phyloP scores from a whole-genome alignment of 2,888 invertebrate species.

The Brenthis daphne region DNA sequence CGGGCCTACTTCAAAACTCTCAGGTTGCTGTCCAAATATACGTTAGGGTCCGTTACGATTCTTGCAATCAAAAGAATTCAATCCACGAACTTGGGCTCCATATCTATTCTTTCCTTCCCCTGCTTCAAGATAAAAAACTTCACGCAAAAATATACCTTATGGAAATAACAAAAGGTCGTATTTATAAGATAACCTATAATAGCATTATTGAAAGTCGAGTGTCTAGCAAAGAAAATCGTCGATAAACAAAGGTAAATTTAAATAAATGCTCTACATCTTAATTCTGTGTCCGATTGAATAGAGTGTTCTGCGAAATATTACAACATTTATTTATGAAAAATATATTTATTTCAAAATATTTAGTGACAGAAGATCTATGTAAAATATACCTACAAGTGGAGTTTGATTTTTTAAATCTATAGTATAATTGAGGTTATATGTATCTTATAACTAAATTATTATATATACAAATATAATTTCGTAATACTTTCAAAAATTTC shows the following conservation, averaged over 20 bases:
- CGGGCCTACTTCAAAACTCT: slow-evolving; percentile 76
- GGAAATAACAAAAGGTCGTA: slow-evolving; percentile 16
- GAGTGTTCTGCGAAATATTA: slow-evolving; percentile 44
- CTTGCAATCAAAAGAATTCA: slow-evolving; percentile 74
- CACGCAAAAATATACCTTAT: slow-evolving; percentile 45
- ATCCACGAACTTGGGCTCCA: slow-evolving; percentile 71
- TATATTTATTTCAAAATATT: too few relatives aligned
- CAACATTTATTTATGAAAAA: not conserved
- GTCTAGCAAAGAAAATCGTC: slow-evolving; percentile 74
- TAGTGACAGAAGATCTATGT: too few relatives aligned
- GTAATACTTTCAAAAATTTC: slow-evolving; percentile 2
- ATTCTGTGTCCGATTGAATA: slow-evolving; percentile 51
- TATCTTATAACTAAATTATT: not conserved
- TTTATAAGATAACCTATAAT: slow-evolving; percentile 36
- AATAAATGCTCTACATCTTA: slow-evolving; percentile 69
- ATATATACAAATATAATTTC: not conserved
- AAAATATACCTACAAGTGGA: too few relatives aligned
- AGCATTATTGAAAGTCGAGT: slow-evolving; percentile 62
- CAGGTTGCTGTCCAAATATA: slow-evolving; percentile 80
- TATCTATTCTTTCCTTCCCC: slow-evolving; percentile 78
- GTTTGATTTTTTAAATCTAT: too few relatives aligned
- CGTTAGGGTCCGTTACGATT: slow-evolving; percentile 79
- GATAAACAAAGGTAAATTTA: slow-evolving; percentile 78
- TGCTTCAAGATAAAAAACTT: slow-evolving; percentile 45
- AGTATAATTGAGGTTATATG: too few relatives aligned